Conservation (phyloP, 2,888 invertebrate genomes). For the Eristalis pertinax region DNA sequence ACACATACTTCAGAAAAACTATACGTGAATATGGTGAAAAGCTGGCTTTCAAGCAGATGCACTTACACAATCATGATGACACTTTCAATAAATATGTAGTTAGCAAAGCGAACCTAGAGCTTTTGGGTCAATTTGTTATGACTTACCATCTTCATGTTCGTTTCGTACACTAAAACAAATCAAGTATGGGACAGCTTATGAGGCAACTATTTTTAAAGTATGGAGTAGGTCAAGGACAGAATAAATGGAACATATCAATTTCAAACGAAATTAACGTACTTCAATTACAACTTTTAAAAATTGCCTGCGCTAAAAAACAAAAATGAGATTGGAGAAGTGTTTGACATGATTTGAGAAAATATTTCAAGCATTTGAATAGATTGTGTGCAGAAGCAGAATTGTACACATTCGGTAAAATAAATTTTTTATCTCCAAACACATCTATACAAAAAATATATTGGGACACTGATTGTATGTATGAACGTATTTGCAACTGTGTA, state of each 20-base stretch:
- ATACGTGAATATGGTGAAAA: slow-evolving; percentile 22
- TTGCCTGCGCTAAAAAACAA: neutral
- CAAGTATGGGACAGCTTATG: slow-evolving; percentile 35
- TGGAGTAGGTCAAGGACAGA: slow-evolving; percentile 82
- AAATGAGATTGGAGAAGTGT: slow-evolving; percentile 36
- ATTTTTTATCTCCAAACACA: neutral
- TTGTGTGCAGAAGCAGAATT: neutral
- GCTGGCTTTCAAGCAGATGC: slow-evolving; percentile 31
- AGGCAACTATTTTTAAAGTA: slow-evolving; percentile 66
- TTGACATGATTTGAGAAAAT: slow-evolving; percentile 29
- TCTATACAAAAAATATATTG: neutral
- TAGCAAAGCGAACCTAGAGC: slow-evolving; percentile 36
- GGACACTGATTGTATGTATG: neutral
- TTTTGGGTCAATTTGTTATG: slow-evolving; percentile 52
- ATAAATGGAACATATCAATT: slow-evolving; percentile 56
- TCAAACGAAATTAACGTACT: slow-evolving; percentile 14
- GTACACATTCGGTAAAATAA: neutral
- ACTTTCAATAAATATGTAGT: slow-evolving; percentile 28
- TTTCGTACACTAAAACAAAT: slow-evolving; percentile 26
- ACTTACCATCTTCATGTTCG: slow-evolving; percentile 23
- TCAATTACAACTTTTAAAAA: neutral
- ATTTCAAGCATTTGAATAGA: neutral
- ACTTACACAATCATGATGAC: slow-evolving; percentile 41
- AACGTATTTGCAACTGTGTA: neutral
- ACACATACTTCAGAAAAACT: slow-evolving; percentile 70